Evolutionary conservation across 2,797 vertebrate species (phyloP).

Genomic region (Gymnocypris eckloni): DNA sequence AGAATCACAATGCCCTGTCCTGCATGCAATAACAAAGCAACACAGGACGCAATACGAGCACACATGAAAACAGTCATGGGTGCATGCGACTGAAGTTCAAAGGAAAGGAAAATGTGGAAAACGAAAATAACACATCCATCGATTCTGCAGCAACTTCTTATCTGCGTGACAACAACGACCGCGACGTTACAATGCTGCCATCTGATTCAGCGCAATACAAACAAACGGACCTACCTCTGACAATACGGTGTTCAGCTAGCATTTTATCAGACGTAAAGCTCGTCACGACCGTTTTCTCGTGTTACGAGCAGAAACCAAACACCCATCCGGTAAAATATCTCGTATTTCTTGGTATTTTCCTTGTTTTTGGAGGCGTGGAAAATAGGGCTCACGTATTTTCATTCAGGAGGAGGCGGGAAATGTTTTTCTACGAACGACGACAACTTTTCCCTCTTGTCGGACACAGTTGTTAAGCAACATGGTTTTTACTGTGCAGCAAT

Average conservation of each 20-base stretch:
- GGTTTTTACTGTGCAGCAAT: conserved; percentile 26
- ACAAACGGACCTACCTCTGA: conserved; percentile 37
- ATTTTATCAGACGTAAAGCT: conserved; percentile 10
- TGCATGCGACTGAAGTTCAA: not conserved
- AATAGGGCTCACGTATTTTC: not conserved
- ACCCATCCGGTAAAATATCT: conserved; percentile 25
- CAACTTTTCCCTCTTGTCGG: conserved; percentile 30
- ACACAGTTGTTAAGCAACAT: conserved; percentile 46
- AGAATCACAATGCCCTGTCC: not conserved
- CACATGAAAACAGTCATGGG: not conserved
- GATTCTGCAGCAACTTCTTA: conserved; percentile 24
- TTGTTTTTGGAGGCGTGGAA: conserved; percentile 42
- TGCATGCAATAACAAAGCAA: conserved; percentile 12
- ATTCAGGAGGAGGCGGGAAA: conserved; percentile 36
- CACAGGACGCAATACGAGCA: conserved; percentile 1
- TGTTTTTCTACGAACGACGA: conserved; percentile 1
- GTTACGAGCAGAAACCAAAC: not conserved
- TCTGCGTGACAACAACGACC: conserved; percentile 6
- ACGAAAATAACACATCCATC: not conserved
- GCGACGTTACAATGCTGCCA: not conserved
- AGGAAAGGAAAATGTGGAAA: not conserved
- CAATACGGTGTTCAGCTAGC: conserved; percentile 9
- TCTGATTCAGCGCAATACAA: not conserved
- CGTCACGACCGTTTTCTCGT: not conserved
- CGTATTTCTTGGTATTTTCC: conserved; percentile 29